Percentiles rank a stretch among this genome's conserved stretches.
Evolutionary conservation across 2,888 invertebrate species (phyloP).

Genomic region (Aquatica leii): DNA sequence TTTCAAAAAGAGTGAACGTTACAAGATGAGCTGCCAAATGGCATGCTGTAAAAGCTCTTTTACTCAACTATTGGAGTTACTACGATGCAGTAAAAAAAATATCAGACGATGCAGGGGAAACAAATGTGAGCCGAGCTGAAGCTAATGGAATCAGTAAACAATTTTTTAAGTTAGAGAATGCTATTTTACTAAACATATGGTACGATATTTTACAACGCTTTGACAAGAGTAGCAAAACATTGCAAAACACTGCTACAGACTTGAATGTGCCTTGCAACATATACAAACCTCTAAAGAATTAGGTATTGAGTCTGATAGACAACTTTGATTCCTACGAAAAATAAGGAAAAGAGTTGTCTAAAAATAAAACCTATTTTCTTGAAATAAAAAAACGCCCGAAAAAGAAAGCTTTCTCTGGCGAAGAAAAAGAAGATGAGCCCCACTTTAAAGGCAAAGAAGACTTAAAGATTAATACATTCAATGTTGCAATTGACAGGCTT

Average conservation of each 20-base stretch:
- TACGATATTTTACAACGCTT: too few relatives aligned
- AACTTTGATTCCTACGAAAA: conserved; percentile 12
- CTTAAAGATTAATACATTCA: not conserved
- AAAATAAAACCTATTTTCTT: not conserved
- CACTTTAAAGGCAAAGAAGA: conserved; percentile 3
- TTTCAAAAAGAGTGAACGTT: not conserved
- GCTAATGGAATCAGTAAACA: too few relatives aligned
- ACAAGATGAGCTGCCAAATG: not conserved
- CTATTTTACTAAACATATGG: too few relatives aligned
- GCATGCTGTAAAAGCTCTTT: not conserved
- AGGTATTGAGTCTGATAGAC: conserved; percentile 11
- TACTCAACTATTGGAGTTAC: not conserved
- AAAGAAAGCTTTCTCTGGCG: not conserved
- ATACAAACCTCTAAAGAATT: conserved; percentile 8
- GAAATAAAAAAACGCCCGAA: not conserved
- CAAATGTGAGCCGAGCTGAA: not conserved
- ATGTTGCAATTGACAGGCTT: conserved; percentile 6
- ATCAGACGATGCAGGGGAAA: not conserved
- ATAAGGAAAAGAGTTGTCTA: not conserved
- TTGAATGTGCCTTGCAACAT: conserved; percentile 7
- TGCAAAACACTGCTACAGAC: too few relatives aligned
- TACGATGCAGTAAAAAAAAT: not conserved
- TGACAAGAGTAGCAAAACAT: too few relatives aligned
- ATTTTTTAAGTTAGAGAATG: too few relatives aligned
- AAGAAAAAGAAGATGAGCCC: not conserved